Evolutionary conservation across 2,113 vertebrate genomes (phyloP), one percentile per base, ranked within the genome.

Genomic region (Takifugu flavidus): DNA sequence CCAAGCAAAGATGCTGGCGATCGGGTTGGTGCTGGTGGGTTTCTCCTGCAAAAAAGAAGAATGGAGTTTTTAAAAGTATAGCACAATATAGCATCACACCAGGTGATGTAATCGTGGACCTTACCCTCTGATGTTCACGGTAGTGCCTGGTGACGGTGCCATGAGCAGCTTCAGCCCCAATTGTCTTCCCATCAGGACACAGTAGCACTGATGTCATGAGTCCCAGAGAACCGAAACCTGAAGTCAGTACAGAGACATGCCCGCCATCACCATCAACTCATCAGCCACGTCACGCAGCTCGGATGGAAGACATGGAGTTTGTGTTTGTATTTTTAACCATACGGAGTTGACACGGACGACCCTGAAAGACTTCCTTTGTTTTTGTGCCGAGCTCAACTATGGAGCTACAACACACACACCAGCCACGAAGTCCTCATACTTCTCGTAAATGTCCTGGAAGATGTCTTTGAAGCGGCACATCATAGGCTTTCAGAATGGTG

Each of bases 1-100:
- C 96, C 96, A 98, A 25, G 96, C 96, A 10, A 98, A 98, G 83
- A 98, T 96, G 78, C 96, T 98, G 13, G 96, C 96, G 0, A 98
- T 98, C 31, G 96, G 96, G 82, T 98, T 98, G 14, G 96, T 98
- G 69, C 96, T 98, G 74, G 96, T 98, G 12, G 94, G 92, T 51
- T 83, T 91, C 6, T 95, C 96, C 96, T 98, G 67, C 14, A 64
- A 11, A 53, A 45, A 29, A 7, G 15, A 55, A 39, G 11, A 3
- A 39, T 7, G 7, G 34, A 39, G 2, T 6, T 39, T 10, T 10
- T 10, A 39, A 39, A 39, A 39, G 31, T 29, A 29, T 5, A 29
- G 28, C 5, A 31, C 29, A 31, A 6, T 31, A 6, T 31, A 5
- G 2, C 29, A 31, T 6, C 29, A 31, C 4, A 4, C 29, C 29